Base-by-base conservation (phyloP, 2,113 vertebrate species). In the Scartelaos histophorus region DNA sequence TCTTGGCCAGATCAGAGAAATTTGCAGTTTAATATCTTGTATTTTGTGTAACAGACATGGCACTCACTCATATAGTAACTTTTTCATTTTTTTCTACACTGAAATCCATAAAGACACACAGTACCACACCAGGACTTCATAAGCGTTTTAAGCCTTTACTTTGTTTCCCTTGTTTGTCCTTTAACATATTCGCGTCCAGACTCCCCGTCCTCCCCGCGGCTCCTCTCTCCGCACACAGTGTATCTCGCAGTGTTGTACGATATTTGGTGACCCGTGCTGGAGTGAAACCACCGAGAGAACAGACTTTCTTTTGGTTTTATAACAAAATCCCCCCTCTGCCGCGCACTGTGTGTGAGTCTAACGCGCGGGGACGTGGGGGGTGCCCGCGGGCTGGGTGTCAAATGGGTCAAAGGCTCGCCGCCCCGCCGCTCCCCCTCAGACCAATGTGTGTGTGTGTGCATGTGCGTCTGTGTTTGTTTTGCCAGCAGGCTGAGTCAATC, bases 401-500 rank as follows among this genome's bases (percentile, higher is more conserved):
- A 43, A 43, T 43, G 29, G 87, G 81, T 89, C 87, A 89, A 74
- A 76, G 75, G 78, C 71, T 76, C 54, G 76, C 81, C 82, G 74
- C 74, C 61, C 81, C 71, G 56, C 67, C 81, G 83, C 74, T 3
- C n/a, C 22, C 64, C 19, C 75, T 85, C 87, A 16, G 64, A 13
- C n/a, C 22, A 11, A 47, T 45, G 65, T 51, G 67, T 46, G 24
- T 38, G 73, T 67, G 73, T 72, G 68, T 70, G 76, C 60, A 10
- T 10, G 68, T 54, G 71, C 67, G 75, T 46, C 7, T 49, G 19
- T 85, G 85, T 89, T 90, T 90, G 86, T 91, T 88, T 85, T 85
- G 76, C 73, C 75, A 67, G 83, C 76, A 84, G 76, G 62, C 73
- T 88, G 86, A 89, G 76, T 89, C 87, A 79, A 75, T 86, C 75